phyloP scores from a whole-genome alignment of 2,888 invertebrate species.

The Isotomurus palustris region DNA sequence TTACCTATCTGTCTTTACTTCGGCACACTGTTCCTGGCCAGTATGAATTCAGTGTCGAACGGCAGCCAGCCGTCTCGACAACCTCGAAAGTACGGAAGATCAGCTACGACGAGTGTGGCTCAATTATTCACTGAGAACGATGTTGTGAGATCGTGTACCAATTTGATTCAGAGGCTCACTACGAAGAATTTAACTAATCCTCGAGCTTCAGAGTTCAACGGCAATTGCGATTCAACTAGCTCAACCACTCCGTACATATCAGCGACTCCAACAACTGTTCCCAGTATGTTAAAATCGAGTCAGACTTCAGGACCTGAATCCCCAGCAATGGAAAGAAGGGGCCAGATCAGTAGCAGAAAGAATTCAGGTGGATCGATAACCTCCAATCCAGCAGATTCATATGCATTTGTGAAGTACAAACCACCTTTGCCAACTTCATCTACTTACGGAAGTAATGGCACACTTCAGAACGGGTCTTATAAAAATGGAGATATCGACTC shows the following conservation, averaged over 20 bases:
- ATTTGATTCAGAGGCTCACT: conserved; percentile 71
- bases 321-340: conserved; percentile 24
- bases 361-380: conserved; percentile 32
- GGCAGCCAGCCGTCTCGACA: conserved; percentile 46
- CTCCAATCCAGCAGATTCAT: conserved; percentile 40
- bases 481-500: background rate
- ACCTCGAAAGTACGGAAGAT: conserved; percentile 59
- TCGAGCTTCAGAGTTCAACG: conserved; percentile 30
- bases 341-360: conserved; percentile 24
- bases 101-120: conserved; percentile 71
- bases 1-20: conserved; percentile 6
- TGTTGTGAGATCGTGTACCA: conserved; percentile 64
- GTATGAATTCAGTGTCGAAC: conserved; percentile 33
- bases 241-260: conserved; percentile 13
- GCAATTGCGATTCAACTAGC: background rate
- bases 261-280: conserved; percentile 8
- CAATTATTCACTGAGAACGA: conserved; percentile 69
- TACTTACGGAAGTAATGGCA: conserved; percentile 6
- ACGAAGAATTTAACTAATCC: conserved; percentile 56
- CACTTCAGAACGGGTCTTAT: conserved; percentile 7
- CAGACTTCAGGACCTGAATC: conserved; percentile 27
- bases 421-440: conserved; percentile 41
- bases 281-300: conserved; percentile 7
- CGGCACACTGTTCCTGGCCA: conserved; percentile 25
- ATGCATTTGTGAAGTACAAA: conserved; percentile 45